Percentiles rank a stretch among this genome's conserved stretches.
phyloP scores from a whole-genome alignment of 1,140 invertebrate species.

The Platorchestia sp. region DNA sequence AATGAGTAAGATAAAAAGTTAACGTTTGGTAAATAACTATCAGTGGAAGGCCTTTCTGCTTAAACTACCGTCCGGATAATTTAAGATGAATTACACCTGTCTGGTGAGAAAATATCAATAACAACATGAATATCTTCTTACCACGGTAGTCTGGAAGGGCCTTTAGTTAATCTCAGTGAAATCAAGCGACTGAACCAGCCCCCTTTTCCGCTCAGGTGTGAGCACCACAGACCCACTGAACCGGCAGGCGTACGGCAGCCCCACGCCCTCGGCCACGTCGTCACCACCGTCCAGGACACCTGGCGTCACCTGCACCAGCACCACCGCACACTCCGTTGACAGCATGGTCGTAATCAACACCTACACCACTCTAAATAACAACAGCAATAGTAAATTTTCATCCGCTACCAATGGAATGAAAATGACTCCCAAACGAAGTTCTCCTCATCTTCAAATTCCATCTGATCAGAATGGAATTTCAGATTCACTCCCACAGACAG shows the following conservation, averaged over 20 bases:
- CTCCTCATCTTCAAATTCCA: neutral
- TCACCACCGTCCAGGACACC: neutral
- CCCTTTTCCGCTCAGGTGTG: neutral
- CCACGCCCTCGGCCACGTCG: neutral
- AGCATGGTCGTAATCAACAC: neutral
- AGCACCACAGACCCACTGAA: neutral
- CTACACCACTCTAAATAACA: neutral
- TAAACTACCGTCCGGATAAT: too few relatives aligned
- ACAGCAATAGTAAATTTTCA: neutral
- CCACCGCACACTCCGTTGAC: neutral
- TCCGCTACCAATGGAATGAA: neutral
- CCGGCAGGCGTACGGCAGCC: neutral
- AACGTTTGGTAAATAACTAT: too few relatives aligned
- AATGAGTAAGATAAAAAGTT: too few relatives aligned
- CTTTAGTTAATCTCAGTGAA: too few relatives aligned
- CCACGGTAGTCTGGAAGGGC: too few relatives aligned
- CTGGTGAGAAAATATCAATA: too few relatives aligned
- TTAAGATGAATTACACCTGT: too few relatives aligned
- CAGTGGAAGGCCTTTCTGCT: too few relatives aligned
- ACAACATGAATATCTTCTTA: too few relatives aligned
- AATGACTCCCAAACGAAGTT: neutral
- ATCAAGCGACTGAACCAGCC: too few relatives aligned
- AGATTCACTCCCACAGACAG: neutral
- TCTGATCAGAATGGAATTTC: neutral
- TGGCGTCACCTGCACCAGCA: neutral